These are phyloP conservation scores for Diadophis punctatus DNA, from an alignment of 2,113 vertebrate genomes.

Conservation along the genomic window DNA sequence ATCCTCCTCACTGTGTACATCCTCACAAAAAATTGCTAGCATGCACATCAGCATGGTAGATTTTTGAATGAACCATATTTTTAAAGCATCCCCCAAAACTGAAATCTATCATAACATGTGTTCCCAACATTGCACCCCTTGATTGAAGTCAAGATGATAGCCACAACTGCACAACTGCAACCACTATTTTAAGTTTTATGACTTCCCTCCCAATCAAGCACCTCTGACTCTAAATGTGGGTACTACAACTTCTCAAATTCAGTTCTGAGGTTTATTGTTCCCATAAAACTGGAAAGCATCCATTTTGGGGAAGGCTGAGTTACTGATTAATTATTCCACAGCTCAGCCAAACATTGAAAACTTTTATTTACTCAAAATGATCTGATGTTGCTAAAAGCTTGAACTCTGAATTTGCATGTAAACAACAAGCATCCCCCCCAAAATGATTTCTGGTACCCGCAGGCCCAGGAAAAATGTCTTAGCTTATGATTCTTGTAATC, in stretches of 20 bases:
- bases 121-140: neutral
- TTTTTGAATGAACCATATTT: neutral
- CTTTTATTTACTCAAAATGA: neutral
- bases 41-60: neutral
- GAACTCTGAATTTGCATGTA: neutral
- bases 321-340: neutral
- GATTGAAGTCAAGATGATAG: neutral
- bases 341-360: neutral
- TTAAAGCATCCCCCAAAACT: neutral
- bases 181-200: neutral
- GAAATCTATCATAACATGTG: neutral
- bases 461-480: neutral
- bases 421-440: neutral
- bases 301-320: neutral
- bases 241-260: neutral
- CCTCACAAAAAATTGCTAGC: neutral
- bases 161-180: neutral
- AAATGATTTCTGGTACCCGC: neutral
- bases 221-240: neutral
- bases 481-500: neutral
- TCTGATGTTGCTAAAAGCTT: neutral
- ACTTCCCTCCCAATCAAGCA: neutral
- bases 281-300: neutral
- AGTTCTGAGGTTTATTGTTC: neutral
- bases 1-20: neutral